phyloP scores from a whole-genome alignment of 2,797 vertebrate genomes.

The Alfaro cultratus region DNA sequence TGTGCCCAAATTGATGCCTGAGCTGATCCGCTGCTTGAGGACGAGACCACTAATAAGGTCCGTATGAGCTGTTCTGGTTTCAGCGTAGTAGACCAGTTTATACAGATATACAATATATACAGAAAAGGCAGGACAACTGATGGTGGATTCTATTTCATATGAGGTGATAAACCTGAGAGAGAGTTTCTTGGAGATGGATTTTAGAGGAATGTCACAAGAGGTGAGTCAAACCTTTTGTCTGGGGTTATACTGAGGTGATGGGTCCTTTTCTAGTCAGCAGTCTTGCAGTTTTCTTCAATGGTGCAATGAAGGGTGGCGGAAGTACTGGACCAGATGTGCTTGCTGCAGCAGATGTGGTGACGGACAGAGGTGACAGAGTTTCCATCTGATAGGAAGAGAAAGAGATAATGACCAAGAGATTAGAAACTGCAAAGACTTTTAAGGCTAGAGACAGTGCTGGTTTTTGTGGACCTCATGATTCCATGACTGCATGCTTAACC shows the following conservation, averaged over 20 bases:
- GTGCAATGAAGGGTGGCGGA: background rate
- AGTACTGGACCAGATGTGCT: background rate
- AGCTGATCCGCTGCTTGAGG: conserved; percentile 68
- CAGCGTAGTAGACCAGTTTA: conserved; percentile 44
- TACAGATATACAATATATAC: too few species aligned
- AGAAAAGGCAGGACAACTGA: background rate
- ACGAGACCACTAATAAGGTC: conserved; percentile 56
- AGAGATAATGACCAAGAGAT: background rate
- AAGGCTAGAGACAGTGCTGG: background rate
- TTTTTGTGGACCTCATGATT: background rate
- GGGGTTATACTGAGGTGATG: background rate
- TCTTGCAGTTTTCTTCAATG: background rate
- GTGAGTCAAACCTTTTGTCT: background rate
- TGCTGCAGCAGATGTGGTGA: background rate
- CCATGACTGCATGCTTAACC: background rate
- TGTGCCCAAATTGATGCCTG: conserved; percentile 61
- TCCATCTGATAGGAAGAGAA: background rate
- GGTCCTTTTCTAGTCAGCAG: background rate
- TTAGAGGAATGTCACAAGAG: background rate
- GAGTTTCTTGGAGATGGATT: background rate
- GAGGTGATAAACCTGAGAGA: background rate
- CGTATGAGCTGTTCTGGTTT: conserved; percentile 52
- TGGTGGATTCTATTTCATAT: background rate
- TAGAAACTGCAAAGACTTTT: background rate
- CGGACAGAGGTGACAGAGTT: background rate